Percentiles rank a stretch among this genome's conserved stretches.
Evolutionary conservation across 2,113 vertebrate genomes (phyloP).

Genomic region (Chiloscyllium plagiosum): DNA sequence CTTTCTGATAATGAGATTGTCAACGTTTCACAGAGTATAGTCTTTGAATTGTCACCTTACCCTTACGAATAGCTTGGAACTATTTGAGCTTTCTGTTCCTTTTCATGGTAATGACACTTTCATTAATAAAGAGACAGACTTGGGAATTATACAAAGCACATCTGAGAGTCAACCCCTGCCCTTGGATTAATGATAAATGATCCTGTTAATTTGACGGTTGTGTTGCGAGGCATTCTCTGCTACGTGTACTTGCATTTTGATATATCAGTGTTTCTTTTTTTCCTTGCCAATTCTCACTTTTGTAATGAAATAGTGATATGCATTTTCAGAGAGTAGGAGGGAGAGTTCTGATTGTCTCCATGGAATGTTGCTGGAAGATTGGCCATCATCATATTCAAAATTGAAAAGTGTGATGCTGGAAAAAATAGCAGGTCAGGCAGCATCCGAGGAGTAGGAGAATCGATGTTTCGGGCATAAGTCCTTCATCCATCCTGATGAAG

Average conservation of each 20-base stretch:
- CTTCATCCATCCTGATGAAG: too few relatives aligned
- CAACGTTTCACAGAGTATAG: background rate
- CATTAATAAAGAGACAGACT: background rate
- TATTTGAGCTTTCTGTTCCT: background rate
- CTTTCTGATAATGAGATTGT: background rate
- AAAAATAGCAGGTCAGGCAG: too few relatives aligned
- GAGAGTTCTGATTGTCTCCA: background rate
- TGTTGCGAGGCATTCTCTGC: background rate
- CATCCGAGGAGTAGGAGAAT: too few relatives aligned
- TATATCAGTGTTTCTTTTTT: background rate
- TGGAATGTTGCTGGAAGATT: background rate
- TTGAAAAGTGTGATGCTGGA: too few relatives aligned
- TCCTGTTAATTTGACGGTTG: background rate
- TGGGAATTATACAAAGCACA: background rate
- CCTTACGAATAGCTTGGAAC: background rate
- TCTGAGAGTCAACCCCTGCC: background rate
- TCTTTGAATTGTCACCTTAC: background rate
- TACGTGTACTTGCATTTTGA: background rate
- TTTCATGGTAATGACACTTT: background rate
- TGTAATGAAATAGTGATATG: background rate
- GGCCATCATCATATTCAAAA: background rate
- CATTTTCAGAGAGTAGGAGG: background rate
- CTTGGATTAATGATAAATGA: background rate
- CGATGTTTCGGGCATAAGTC: too few relatives aligned
- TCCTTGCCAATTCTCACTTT: background rate